These are phyloP conservation scores for Habrosyne pyritoides DNA, from an alignment of 2,888 invertebrate genomes.

Conservation along the genomic window DNA sequence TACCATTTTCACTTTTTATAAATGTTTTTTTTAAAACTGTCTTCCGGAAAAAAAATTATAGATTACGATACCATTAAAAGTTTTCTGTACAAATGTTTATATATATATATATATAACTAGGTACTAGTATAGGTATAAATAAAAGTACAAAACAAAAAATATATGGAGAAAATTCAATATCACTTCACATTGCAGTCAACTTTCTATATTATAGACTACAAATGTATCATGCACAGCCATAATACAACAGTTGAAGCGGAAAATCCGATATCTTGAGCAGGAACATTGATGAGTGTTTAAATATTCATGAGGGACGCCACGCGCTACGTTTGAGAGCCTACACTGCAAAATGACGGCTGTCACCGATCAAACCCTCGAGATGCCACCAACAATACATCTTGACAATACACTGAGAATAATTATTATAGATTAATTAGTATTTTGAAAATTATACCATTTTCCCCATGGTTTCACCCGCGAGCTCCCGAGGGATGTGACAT, in stretches of 20 bases:
- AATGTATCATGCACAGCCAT: constrained; percentile 23
- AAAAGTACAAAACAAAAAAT: too few species aligned
- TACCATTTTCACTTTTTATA: too few species aligned
- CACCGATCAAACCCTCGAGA: constrained; percentile 43
- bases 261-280: constrained; percentile 77
- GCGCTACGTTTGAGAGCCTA: constrained; percentile 40
- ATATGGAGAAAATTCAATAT: background rate
- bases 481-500: too few species aligned
- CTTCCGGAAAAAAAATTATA: too few species aligned
- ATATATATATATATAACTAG: too few species aligned
- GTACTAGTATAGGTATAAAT: too few species aligned
- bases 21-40: too few species aligned
- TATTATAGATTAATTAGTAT: constrained; percentile 6
- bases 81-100: too few species aligned
- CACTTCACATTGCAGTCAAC: background rate
- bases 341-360: constrained; percentile 65
- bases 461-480: too few species aligned
- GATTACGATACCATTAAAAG: too few species aligned
- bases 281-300: constrained; percentile 73
- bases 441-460: too few species aligned
- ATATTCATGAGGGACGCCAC: constrained; percentile 69
- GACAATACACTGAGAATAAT: constrained; percentile 22
- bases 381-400: constrained; percentile 15
- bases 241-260: constrained; percentile 66
- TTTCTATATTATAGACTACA: background rate